Base-by-base conservation (phyloP, 2,888 invertebrate species). In the Papilio protenor region DNA sequence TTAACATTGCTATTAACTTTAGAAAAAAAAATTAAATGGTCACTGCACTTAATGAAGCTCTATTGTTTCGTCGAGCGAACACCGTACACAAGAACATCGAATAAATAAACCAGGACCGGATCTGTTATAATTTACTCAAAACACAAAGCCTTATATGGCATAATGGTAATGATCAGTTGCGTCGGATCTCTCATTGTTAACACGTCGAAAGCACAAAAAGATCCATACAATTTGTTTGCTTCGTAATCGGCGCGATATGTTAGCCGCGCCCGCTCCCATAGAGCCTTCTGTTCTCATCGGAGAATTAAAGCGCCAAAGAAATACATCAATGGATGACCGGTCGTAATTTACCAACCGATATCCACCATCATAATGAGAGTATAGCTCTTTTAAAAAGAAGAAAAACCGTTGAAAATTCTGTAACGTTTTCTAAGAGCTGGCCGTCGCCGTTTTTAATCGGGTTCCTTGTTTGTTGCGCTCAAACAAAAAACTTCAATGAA, bases 61-160 rank as follows among this genome's bases (percentile, higher is more conserved):
- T 85, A 91, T 92, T 92, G 92, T 91, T 83, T 80, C 79, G 82
- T 80, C 85, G 83, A 87, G 86, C 85, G 86, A 86, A 86, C 87
- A 83, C 84, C 84, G 84, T 85, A 84, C 84, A 83, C 86, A 88
- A 90, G 89, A 89, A 87, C 88, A 89, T 92, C 90, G 88, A 89
- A 91, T 90, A 90, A 91, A 78, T 75, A 91, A 90, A 88, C 87
- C 88, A 90, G 90, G 88, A 89, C 87, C 89, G 73, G 88, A 88
- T 88, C 92, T 93, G 93, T 94, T 94, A 94, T 94, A 94, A 94
- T 94, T 94, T 94, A 94, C 94, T 93, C 94, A 94, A 94, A 94
- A 94, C 91, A 94, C 94, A 94, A 94, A 93, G 93, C 94, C 94
- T 89, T 93, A 91, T 91, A 92, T 81, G 91, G 92, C 87, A 92